A percentile compares a stretch with the other conserved stretches of the same genome.
Conservation (phyloP, 1,140 invertebrate genomes). For the Papilio polyxenes region DNA sequence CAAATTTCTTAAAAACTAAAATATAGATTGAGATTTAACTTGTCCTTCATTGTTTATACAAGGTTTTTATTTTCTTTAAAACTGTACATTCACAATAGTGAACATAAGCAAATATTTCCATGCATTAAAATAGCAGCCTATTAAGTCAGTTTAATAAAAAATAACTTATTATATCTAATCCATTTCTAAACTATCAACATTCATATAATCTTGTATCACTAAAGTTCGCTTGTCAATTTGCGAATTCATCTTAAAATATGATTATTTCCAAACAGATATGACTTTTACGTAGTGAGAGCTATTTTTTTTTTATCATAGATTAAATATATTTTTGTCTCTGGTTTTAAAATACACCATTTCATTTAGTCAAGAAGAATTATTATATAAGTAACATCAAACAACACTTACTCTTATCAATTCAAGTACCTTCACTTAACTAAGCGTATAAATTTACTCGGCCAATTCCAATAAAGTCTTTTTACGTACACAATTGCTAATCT, state of each 20-base stretch:
- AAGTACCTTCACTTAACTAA: not conserved
- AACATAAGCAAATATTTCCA: slow-evolving; percentile 5
- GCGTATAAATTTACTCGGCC: not conserved
- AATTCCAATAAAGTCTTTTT: not conserved
- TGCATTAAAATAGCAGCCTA: slow-evolving; percentile 32
- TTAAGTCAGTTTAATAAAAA: slow-evolving; percentile 27
- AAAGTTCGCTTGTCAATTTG: slow-evolving; percentile 29
- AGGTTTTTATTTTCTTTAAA: not conserved
- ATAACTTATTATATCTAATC: slow-evolving; percentile 37
- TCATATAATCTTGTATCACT: slow-evolving; percentile 36
- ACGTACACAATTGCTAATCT: not conserved
- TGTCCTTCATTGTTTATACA: not conserved
- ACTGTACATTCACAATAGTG: slow-evolving; percentile 32
- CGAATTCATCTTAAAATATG: slow-evolving; percentile 20
- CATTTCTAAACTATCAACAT: slow-evolving; percentile 33
- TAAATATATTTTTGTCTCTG: slow-evolving; percentile 30
- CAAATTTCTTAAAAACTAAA: not conserved
- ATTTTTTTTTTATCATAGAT: slow-evolving; percentile 17
- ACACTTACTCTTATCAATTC: not conserved
- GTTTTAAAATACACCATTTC: not conserved
- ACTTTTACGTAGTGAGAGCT: slow-evolving; percentile 29
- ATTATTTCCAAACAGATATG: slow-evolving; percentile 32
- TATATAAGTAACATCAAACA: slow-evolving; percentile 3
- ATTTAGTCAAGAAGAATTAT: not conserved
- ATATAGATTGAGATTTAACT: slow-evolving; percentile 37